phyloP scores from a whole-genome alignment of 1,140 invertebrate genomes.

The Diabrotica virgifera region DNA sequence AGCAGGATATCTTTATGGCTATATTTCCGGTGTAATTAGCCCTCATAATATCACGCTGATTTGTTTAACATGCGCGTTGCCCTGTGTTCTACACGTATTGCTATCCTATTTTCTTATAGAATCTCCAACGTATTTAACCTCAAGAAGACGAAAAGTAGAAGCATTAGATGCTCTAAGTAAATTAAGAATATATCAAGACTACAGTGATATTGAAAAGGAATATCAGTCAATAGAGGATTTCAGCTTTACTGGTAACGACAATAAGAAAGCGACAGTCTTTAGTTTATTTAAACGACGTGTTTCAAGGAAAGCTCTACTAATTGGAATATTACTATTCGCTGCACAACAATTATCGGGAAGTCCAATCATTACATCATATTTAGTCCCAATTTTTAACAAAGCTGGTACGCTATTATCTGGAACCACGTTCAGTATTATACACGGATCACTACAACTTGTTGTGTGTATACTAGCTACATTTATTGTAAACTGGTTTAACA shows the following conservation, averaged over 20 bases:
- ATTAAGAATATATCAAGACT: background rate
- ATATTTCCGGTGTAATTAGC: background rate
- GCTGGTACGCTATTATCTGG: background rate
- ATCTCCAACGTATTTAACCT: background rate
- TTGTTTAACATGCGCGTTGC: background rate
- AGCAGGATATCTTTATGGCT: background rate
- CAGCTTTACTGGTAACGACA: background rate
- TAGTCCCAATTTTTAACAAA: slow-evolving; percentile 8
- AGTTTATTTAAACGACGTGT: background rate
- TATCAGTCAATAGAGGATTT: background rate
- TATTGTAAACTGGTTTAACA: background rate
- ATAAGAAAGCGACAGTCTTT: background rate
- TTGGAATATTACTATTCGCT: background rate
- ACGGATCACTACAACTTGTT: background rate
- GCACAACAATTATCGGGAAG: slow-evolving; percentile 3
- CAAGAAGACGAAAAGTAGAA: background rate
- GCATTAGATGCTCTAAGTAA: background rate
- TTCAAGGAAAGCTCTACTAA: background rate
- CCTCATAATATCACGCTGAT: background rate
- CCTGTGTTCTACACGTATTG: background rate
- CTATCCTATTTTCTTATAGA: background rate
- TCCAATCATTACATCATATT: background rate
- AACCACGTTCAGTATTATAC: slow-evolving; percentile 3
- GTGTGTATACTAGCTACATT: background rate
- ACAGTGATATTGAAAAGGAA: background rate